A percentile compares a stretch with the other conserved stretches of the same genome.
These are phyloP conservation scores for Actinopyga echinites DNA, from an alignment of 53 echinoderm and acorn worm genomes.

Conservation along the genomic window DNA sequence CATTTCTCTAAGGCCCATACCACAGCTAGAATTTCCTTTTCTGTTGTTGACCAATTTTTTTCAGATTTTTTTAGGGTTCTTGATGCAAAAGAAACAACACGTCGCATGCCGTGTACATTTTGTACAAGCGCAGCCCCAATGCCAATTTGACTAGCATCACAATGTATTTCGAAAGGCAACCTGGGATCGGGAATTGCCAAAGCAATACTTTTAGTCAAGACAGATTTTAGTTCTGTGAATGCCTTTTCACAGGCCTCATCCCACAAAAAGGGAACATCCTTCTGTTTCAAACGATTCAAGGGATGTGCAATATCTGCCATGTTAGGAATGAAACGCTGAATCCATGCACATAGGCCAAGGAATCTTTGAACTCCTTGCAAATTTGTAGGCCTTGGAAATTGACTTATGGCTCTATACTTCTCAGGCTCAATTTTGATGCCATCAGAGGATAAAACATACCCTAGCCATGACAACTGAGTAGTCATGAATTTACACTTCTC, in stretches of 20 bases:
- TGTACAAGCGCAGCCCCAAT: conserved; percentile 15
- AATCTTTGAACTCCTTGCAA: conserved; percentile 23
- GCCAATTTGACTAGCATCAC: conserved; percentile 33
- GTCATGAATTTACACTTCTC: not conserved
- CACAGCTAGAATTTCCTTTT: conserved; percentile 56
- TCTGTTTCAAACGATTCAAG: conserved; percentile 3
- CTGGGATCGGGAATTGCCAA: conserved; percentile 9
- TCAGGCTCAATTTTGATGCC: not conserved
- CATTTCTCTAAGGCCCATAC: conserved; percentile 59
- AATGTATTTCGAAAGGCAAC: conserved; percentile 24
- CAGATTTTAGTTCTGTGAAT: conserved; percentile 2
- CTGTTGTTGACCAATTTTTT: conserved; percentile 57
- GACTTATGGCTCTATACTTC: not conserved
- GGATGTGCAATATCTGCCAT: conserved; percentile 27
- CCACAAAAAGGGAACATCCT: conserved; percentile 16
- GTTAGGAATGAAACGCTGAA: conserved; percentile 12
- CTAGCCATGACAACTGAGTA: not conserved
- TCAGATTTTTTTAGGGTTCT: conserved; percentile 45
- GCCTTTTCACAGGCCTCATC: not conserved
- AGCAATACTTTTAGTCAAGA: not conserved
- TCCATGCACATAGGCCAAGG: conserved; percentile 22
- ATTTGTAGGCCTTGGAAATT: not conserved
- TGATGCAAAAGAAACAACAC: conserved; percentile 59
- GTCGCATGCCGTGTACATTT: not conserved
- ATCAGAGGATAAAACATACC: not conserved